Percentiles rank a stretch among this genome's conserved stretches.
phyloP scores from a whole-genome alignment of 1,140 invertebrate species.

The Caenorhabditis briggsae region DNA sequence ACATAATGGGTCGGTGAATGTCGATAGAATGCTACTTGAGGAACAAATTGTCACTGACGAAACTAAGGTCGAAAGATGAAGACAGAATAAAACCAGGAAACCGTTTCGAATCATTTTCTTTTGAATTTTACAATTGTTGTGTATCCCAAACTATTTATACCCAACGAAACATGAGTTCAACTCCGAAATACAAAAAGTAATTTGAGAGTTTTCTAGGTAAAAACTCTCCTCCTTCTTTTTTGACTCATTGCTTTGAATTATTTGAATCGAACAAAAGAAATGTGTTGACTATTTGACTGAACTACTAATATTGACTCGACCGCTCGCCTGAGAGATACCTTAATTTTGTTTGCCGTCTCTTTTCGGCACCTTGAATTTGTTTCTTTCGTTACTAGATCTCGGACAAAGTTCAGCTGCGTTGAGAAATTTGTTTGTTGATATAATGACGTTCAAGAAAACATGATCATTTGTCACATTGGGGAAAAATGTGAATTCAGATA shows the following conservation, averaged over 20 bases:
- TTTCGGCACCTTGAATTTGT: slow-evolving; percentile 31
- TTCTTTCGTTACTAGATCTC: slow-evolving; percentile 31
- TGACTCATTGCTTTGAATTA: slow-evolving; percentile 35
- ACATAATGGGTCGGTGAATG: slow-evolving; percentile 30
- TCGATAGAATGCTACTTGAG: neutral
- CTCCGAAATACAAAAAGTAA: slow-evolving; percentile 4
- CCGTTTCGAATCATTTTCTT: neutral
- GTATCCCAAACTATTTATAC: neutral
- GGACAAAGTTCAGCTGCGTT: slow-evolving; percentile 31
- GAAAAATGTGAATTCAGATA: neutral
- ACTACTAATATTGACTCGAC: slow-evolving; percentile 14
- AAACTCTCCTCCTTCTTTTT: slow-evolving; percentile 12
- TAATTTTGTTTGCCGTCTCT: slow-evolving; percentile 44
- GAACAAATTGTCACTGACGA: slow-evolving; percentile 2
- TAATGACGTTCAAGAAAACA: slow-evolving; percentile 26
- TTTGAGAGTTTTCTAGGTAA: neutral
- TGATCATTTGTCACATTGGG: neutral
- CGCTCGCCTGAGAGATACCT: neutral
- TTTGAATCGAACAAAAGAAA: slow-evolving; percentile 39
- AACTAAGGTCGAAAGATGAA: neutral
- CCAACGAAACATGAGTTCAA: neutral
- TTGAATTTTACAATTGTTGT: too few relatives aligned
- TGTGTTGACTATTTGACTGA: slow-evolving; percentile 2
- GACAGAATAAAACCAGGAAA: neutral
- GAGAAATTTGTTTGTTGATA: neutral